Evolutionary conservation across 2,888 invertebrate species (phyloP).

Genomic region (Drosophila setosimentum): DNA sequence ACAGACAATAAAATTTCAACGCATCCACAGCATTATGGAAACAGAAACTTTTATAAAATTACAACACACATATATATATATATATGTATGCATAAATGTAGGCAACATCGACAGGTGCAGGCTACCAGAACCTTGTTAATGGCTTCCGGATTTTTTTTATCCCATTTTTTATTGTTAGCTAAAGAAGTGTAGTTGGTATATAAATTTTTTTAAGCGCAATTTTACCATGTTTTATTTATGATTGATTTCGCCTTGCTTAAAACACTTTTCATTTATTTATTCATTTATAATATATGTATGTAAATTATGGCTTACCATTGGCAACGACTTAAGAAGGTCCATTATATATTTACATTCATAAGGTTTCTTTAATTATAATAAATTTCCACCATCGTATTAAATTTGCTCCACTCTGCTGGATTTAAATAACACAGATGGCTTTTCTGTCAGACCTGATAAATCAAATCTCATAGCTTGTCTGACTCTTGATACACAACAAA

Average conservation of each 20-base stretch:
- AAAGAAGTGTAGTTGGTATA: neutral
- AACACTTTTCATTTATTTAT: neutral
- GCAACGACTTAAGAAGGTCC: neutral
- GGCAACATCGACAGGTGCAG: neutral
- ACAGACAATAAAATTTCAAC: conserved; percentile 75
- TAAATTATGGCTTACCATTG: neutral
- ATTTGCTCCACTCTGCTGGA: neutral
- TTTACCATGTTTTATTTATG: neutral
- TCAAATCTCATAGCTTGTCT: conserved; percentile 6
- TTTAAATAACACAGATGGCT: neutral
- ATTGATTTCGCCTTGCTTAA: neutral
- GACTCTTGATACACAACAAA: conserved; percentile 7
- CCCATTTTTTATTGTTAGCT: neutral
- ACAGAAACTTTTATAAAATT: conserved; percentile 17
- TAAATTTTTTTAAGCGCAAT: neutral
- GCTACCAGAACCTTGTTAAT: conserved; percentile 13
- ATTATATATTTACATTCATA: neutral
- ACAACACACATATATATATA: conserved; percentile 2
- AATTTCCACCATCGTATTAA: neutral
- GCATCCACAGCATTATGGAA: conserved; percentile 57
- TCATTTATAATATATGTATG: neutral
- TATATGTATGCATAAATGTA: too few relatives aligned
- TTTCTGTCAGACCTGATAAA: neutral
- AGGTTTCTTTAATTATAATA: neutral
- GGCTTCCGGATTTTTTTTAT: neutral